Evolutionary conservation across 2,113 vertebrate species (phyloP).

Genomic region (Bolborhynchus lineola): DNA sequence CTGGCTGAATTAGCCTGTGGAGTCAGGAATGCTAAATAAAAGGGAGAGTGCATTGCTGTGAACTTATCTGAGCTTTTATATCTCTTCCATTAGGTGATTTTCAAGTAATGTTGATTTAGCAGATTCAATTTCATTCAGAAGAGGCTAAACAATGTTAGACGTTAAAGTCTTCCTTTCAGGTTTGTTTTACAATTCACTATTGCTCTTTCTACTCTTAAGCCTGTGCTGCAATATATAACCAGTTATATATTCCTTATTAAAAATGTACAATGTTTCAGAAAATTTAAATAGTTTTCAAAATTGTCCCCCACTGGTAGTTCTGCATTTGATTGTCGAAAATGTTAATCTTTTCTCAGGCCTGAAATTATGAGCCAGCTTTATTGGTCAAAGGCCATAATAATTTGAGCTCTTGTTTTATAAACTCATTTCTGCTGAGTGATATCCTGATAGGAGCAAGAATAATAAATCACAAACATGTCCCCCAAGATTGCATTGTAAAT

Average conservation of each 20-base stretch:
- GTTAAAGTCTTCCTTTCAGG: slow-evolving; percentile 54
- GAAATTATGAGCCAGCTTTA: slow-evolving; percentile 89
- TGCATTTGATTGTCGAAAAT: slow-evolving; percentile 88
- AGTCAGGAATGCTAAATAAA: neutral
- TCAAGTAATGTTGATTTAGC: slow-evolving; percentile 65
- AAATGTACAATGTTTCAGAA: slow-evolving; percentile 72
- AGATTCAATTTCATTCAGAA: slow-evolving; percentile 56
- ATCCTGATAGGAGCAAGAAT: slow-evolving; percentile 90
- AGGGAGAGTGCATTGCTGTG: neutral
- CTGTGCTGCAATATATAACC: neutral
- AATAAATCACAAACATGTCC: slow-evolving; percentile 95
- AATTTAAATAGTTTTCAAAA: slow-evolving; percentile 74
- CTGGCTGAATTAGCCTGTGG: neutral
- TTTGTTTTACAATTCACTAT: slow-evolving; percentile 48
- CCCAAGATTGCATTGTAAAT: slow-evolving; percentile 96
- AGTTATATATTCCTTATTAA: slow-evolving; percentile 55
- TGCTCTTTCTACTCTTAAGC: slow-evolving; percentile 38
- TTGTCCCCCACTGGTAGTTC: slow-evolving; percentile 72
- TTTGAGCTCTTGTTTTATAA: slow-evolving; percentile 96
- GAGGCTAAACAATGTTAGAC: slow-evolving; percentile 51
- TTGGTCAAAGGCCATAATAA: slow-evolving; percentile 95
- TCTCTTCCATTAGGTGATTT: slow-evolving; percentile 52
- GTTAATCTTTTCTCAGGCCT: slow-evolving; percentile 89
- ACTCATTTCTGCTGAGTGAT: slow-evolving; percentile 92
- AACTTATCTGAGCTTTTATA: slow-evolving; percentile 15